Conservation (phyloP, 2,888 invertebrate species). For the Phania funesta region DNA sequence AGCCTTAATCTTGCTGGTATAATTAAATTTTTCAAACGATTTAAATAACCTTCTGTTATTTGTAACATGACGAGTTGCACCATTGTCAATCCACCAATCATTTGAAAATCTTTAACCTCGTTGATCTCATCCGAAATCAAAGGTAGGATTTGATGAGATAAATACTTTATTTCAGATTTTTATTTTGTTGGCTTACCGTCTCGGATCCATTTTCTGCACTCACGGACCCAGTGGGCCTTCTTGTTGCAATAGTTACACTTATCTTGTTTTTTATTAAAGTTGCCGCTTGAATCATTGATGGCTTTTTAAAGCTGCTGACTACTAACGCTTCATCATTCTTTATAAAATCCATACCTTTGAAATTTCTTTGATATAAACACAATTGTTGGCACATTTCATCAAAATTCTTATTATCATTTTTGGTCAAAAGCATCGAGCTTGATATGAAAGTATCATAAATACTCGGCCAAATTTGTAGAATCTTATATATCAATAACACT, state of each 20-base stretch:
- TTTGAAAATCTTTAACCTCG: neutral
- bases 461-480: conserved; percentile 53
- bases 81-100: conserved; percentile 26
- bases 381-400: conserved; percentile 5
- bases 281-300: neutral
- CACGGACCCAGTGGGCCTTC: neutral
- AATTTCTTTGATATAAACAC: conserved; percentile 4
- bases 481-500: conserved; percentile 70
- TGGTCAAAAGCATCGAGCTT: conserved; percentile 22
- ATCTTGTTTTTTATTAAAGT: no score
- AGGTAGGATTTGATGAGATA: neutral
- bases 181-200: neutral
- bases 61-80: conserved; percentile 27
- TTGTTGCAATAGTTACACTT: no score
- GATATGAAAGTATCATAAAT: conserved; percentile 64
- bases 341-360: neutral
- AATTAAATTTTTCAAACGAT: conserved; percentile 1
- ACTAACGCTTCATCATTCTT: neutral
- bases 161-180: neutral
- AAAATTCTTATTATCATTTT: conserved; percentile 12
- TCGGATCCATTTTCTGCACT: neutral
- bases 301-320: neutral
- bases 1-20: neutral
- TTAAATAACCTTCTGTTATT: conserved; percentile 11
- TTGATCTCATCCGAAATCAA: neutral